Evolutionary conservation across 2,888 invertebrate species (phyloP), one percentile per base, ranked within the genome.

Genomic region (Zaprionus bogoriensis): DNA sequence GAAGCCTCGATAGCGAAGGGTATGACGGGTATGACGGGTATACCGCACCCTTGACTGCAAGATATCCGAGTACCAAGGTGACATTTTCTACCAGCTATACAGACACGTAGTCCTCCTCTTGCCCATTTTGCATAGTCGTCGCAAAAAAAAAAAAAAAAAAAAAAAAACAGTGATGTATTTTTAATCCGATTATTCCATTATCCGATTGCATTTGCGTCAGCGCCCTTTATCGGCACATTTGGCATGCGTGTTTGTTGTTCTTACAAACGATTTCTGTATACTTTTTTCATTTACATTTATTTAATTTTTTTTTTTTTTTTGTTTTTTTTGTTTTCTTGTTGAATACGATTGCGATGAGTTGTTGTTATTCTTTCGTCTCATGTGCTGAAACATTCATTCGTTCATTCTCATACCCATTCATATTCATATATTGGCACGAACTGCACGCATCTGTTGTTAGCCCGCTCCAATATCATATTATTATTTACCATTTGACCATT

Each of bases 301-400:
- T 23, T 23, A 3, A 4, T 23, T 3, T 23, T 23, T 3, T 23
- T 23, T 3, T 23, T 23, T 19, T 25, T 46, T 27, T 42, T 12
- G 44, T 38, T 42, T 47, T 23, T 23, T 50, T 22, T 42, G 22
- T n/a, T 52, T 19, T 32, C 1, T 44, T 48, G 22, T 41, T 55
- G n/a, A n/a, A n/a, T n/a, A n/a, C n/a, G n/a, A n/a, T n/a, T n/a
- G n/a, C n/a, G n/a, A n/a, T n/a, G n/a, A n/a, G 32, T 55, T 52
- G 38, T 55, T 57, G 19, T 52, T 61, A 19, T 50, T 45, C 9
- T 32, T 48, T 52, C 32, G 48, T 66, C 64, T 68, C 60, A 62
- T 68, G 74, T 73, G 74, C 62, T 69, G 66, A 77, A 77, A 77
- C 68, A 77, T 77, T 74, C 77, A 77, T 74, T 74, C 62, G 32